phyloP scores from a whole-genome alignment of 2,888 invertebrate species.

The Gortyna flavago region DNA sequence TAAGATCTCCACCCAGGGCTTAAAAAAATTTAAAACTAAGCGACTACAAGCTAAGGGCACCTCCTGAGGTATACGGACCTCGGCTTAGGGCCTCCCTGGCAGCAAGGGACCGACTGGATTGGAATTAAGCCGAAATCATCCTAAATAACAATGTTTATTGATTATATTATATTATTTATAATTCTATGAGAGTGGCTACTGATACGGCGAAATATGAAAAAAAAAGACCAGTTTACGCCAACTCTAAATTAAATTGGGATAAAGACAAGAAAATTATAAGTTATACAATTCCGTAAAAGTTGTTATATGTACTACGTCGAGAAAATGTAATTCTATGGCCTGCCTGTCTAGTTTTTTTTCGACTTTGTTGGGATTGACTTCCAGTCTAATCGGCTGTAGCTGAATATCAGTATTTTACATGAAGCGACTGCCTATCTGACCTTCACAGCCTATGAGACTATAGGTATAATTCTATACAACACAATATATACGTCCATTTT shows the following conservation, averaged over 20 bases:
- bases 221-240: background rate
- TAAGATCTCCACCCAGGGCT: too few species aligned
- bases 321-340: background rate
- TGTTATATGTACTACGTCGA: too few species aligned
- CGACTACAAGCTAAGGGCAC: too few species aligned
- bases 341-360: background rate
- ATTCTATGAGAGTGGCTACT: background rate
- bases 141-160: background rate
- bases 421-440: background rate
- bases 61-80: too few species aligned
- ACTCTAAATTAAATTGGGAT: background rate
- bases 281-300: background rate
- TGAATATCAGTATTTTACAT: background rate
- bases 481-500: background rate
- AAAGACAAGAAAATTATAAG: background rate
- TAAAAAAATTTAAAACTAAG: too few species aligned
- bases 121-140: too few species aligned
- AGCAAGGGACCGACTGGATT: too few species aligned
- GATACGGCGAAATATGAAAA: background rate
- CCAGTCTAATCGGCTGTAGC: background rate
- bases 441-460: background rate
- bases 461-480: background rate
- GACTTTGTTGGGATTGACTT: background rate
- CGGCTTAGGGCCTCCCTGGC: too few species aligned
- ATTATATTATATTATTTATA: slow-evolving; percentile 1